Evolutionary conservation across 2,888 invertebrate genomes (phyloP).

Genomic region (Cyaniris semiargus): DNA sequence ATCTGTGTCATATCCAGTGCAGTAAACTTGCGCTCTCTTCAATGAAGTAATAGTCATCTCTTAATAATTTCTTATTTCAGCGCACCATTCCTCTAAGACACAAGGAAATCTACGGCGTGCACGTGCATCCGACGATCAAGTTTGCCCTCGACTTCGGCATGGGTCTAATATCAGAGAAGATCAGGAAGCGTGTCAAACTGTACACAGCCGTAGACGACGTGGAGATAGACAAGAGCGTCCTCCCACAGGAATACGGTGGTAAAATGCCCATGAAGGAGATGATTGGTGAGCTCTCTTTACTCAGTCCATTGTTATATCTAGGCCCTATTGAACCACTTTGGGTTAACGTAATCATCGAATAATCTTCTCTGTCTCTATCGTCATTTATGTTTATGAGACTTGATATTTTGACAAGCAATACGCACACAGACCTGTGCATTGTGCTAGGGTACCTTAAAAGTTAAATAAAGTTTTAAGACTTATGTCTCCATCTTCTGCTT

Average conservation of each 20-base stretch:
- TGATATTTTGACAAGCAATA: too few species aligned
- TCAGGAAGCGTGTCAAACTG: conserved; percentile 84
- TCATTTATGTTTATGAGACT: too few species aligned
- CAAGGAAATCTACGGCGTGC: conserved; percentile 88
- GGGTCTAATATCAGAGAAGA: conserved; percentile 88
- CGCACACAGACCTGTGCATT: too few species aligned
- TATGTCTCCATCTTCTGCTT: too few species aligned
- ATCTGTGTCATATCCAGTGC: too few species aligned
- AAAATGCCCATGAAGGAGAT: conserved; percentile 90
- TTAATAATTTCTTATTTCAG: conserved; percentile 57
- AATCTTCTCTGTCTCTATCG: too few species aligned
- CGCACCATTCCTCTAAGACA: conserved; percentile 89
- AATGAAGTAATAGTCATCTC: too few species aligned
- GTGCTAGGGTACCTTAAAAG: too few species aligned
- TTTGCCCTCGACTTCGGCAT: conserved; percentile 89
- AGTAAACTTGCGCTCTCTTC: too few species aligned
- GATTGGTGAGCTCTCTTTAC: conserved; percentile 82
- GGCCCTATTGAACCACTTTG: too few species aligned
- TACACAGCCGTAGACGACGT: conserved; percentile 83
- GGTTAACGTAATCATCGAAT: too few species aligned
- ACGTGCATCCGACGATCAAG: conserved; percentile 86
- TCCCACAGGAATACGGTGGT: conserved; percentile 92
- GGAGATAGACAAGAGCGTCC: conserved; percentile 81
- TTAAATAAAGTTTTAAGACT: too few species aligned
- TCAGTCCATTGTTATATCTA: neutral